Conservation (phyloP, 2,797 vertebrate genomes). For the Ataeniobius toweri region DNA sequence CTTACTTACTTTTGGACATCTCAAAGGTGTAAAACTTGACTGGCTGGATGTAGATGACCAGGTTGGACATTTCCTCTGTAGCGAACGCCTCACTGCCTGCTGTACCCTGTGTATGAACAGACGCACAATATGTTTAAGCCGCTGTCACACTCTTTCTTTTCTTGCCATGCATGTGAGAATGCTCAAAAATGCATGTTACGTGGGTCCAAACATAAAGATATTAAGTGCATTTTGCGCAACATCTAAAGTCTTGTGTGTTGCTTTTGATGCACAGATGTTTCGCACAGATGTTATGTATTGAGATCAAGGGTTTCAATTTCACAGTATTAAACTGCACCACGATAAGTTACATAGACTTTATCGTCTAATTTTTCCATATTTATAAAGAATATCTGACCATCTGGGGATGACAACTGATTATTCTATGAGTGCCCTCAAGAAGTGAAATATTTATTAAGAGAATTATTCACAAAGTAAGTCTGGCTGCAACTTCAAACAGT, state of each 20-base stretch:
- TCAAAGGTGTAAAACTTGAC: constrained; percentile 97
- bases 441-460: background rate
- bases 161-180: background rate
- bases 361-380: too few species aligned
- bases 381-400: too few species aligned
- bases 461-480: background rate
- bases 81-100: constrained; percentile 95
- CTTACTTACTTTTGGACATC: constrained; percentile 88
- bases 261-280: background rate
- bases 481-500: background rate
- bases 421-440: background rate
- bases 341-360: too few species aligned
- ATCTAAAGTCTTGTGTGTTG: background rate
- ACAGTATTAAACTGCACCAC: too few species aligned
- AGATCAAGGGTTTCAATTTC: background rate
- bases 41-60: constrained; percentile 97
- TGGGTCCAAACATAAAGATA: background rate
- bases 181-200: background rate
- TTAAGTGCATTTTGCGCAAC: background rate
- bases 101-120: constrained; percentile 82
- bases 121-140: constrained; percentile 12
- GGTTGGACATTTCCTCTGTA: constrained; percentile 98
- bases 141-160: background rate
- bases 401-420: background rate
- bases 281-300: background rate